Evolutionary conservation across 2,113 vertebrate genomes (phyloP).

Genomic region (Tauraco erythrolophus): DNA sequence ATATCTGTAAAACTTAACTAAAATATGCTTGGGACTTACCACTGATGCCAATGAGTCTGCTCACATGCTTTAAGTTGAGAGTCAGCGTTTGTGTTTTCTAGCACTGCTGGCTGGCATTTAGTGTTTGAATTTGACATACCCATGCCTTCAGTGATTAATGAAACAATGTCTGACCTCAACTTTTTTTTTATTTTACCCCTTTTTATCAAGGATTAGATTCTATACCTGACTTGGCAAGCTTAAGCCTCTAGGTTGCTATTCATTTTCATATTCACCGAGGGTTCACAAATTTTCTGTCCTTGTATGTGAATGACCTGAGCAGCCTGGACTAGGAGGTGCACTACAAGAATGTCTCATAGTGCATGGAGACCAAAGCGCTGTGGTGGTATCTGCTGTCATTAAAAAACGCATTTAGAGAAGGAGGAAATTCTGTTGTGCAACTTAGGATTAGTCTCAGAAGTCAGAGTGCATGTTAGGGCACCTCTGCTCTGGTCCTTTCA

Average conservation of each 20-base stretch:
- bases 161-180: background rate
- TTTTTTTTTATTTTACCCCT: background rate
- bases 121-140: background rate
- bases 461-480: background rate
- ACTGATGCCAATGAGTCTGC: background rate
- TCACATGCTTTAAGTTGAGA: background rate
- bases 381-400: background rate
- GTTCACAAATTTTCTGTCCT: background rate
- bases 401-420: background rate
- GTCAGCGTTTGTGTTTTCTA: background rate
- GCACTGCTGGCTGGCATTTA: background rate
- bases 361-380: accelerated
- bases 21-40: background rate
- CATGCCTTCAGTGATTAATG: background rate
- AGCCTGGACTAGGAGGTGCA: background rate
- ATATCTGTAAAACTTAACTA: background rate
- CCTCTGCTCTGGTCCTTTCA: background rate
- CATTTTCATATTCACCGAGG: background rate
- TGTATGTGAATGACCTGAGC: background rate
- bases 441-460: background rate
- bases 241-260: background rate
- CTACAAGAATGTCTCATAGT: accelerated
- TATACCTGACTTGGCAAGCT: background rate
- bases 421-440: background rate
- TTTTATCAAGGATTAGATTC: background rate